phyloP scores from a whole-genome alignment of 2,797 vertebrate species.

The Pterois miles region DNA sequence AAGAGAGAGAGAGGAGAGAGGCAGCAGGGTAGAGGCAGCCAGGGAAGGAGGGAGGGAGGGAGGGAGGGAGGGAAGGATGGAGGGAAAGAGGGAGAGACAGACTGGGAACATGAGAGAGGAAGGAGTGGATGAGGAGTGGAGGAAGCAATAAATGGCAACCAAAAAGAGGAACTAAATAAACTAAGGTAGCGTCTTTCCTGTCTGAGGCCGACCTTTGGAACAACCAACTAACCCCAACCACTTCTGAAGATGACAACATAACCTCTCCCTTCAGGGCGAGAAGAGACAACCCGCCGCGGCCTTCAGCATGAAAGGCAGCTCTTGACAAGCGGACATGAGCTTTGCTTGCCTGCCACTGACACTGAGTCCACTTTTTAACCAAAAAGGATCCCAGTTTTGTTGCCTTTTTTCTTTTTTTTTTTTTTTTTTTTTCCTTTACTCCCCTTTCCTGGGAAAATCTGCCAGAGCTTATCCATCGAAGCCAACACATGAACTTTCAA shows the following conservation, averaged over 20 bases:
- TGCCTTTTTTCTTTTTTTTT: conserved; percentile 67
- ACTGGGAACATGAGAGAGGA: conserved; percentile 54
- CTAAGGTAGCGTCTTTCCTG: conserved; percentile 24
- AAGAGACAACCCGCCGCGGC: conserved; percentile 31
- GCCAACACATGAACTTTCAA: conserved; percentile 92
- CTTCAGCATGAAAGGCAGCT: conserved; percentile 65
- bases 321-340: conserved; percentile 72
- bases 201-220: conserved; percentile 49
- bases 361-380: conserved; percentile 78
- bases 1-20: conserved; percentile 68
- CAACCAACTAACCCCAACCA: background rate
- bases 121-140: conserved; percentile 44
- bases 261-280: conserved; percentile 41
- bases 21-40: conserved; percentile 61
- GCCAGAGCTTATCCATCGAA: conserved; percentile 89
- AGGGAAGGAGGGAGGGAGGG: conserved; percentile 55
- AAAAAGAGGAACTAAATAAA: conserved; percentile 6
- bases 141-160: conserved; percentile 48
- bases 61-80: conserved; percentile 55
- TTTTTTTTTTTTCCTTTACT: conserved; percentile 74
- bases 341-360: conserved; percentile 76
- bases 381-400: conserved; percentile 82
- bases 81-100: conserved; percentile 61
- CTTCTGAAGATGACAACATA: conserved; percentile 35
- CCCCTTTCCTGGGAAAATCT: conserved; percentile 87